Evolutionary conservation across 1,140 invertebrate genomes (phyloP), one percentile per base, ranked within the genome.

Genomic region (Agrilus planipennis): DNA sequence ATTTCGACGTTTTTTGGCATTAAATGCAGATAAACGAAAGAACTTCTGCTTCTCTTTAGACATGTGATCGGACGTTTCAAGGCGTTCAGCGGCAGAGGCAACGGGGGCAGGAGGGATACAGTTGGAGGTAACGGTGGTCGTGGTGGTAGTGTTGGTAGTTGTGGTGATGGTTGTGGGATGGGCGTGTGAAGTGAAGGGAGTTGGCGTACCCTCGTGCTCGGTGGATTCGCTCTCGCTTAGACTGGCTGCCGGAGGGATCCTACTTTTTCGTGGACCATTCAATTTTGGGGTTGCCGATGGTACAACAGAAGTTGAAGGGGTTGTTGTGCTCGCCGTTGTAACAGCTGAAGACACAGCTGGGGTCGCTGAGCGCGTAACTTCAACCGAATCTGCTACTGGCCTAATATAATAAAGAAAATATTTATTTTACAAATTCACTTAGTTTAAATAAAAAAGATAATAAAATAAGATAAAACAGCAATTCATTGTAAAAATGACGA

Each of bases 1-100:
- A 44, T 45, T 44, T 44, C 48, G 47, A 44, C 58, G 57, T 45
- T 73, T 70, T 36, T 65, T 66, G 14, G 69, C 63, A 59, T 82
- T 81, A 57, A 82, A 81, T 38, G 77, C 79, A 50, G 77, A 81
- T 53, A 76, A 69, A 60, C 80, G 71, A 70, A 85, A 87, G 68
- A 85, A 85, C 62, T 84, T 85, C 66, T 84, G 81, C 67, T 85
- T 86, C 64, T 84, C 81, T 66, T 83, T 84, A 32, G 82, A 84
- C 70, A 87, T 83, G 52, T 73, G 72, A 62, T 82, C 80, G 59
- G 72, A 72, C 56, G 69, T 72, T 55, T 76, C 70, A 53, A 74
- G 70, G 52, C 69, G 67, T 48, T 36, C 34, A 36, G 23, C 23
- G 34, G 19, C n/a, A n/a, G n/a, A n/a, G n/a, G n/a, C n/a, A n/a